Percentiles rank a stretch among this genome's conserved stretches.
phyloP scores from a whole-genome alignment of 2,113 vertebrate species.

The Notothenia rossii region DNA sequence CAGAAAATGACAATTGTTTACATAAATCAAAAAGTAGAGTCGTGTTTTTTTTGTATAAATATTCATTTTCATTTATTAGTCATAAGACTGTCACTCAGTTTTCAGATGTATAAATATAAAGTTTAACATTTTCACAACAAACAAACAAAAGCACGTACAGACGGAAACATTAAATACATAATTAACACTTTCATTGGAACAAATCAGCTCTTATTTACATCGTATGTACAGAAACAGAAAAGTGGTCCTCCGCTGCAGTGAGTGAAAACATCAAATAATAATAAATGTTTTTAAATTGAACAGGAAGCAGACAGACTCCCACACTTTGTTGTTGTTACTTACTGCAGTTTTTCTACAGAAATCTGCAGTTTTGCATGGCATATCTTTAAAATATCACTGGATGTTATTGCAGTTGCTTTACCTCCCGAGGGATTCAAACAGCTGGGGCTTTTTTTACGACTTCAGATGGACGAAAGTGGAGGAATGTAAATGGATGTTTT shows the following conservation, averaged over 20 bases:
- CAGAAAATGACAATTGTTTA: too few relatives aligned
- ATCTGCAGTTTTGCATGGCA: not conserved
- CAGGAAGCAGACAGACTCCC: constrained; percentile 4
- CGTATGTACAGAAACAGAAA: constrained; percentile 83
- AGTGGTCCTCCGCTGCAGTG: constrained; percentile 88
- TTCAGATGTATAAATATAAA: constrained; percentile 96
- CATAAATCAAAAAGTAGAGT: not conserved
- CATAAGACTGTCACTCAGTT: constrained; percentile 87
- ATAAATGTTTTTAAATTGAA: constrained; percentile 9
- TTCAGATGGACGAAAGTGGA: constrained; percentile 64
- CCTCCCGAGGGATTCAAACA: constrained; percentile 38
- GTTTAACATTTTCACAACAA: constrained; percentile 91
- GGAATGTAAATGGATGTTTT: constrained; percentile 69
- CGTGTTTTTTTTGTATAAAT: constrained; percentile 88
- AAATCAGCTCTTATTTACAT: constrained; percentile 94
- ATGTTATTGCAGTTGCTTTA: not conserved
- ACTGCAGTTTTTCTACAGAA: not conserved
- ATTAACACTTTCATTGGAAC: constrained; percentile 79
- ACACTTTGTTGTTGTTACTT: not conserved
- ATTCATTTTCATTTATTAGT: constrained; percentile 85
- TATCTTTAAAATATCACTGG: not conserved
- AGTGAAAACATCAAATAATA: constrained; percentile 56
- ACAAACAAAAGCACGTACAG: constrained; percentile 78
- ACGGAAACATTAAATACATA: constrained; percentile 92
- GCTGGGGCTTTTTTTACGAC: constrained; percentile 41